These are phyloP conservation scores for Thymelicus lineola DNA, from an alignment of 2,888 invertebrate genomes.

Conservation along the genomic window DNA sequence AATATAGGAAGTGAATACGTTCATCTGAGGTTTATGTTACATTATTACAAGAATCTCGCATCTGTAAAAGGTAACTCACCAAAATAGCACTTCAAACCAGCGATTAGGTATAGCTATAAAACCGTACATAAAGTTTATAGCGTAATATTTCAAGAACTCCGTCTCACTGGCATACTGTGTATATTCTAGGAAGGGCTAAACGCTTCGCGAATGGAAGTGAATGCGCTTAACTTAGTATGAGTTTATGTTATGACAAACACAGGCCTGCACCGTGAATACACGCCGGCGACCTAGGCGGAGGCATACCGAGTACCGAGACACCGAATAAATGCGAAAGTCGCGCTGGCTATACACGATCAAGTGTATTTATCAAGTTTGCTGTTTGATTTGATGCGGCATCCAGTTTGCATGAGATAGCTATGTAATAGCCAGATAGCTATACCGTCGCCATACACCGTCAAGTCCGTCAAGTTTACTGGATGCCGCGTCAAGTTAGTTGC, in stretches of 20 bases:
- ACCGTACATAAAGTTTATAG: background rate
- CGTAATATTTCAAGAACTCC: slow-evolving; percentile 11
- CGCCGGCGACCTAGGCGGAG: slow-evolving; percentile 16
- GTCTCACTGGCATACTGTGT: slow-evolving; percentile 43
- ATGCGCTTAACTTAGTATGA: slow-evolving; percentile 45
- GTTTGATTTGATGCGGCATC: too few relatives aligned
- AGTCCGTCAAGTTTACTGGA: too few relatives aligned
- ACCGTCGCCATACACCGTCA: too few relatives aligned
- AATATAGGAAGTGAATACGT: background rate
- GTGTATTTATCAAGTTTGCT: too few relatives aligned
- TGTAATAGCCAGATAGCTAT: too few relatives aligned
- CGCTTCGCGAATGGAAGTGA: slow-evolving; percentile 45
- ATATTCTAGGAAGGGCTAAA: slow-evolving; percentile 45
- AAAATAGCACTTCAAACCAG: background rate
- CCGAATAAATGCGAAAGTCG: background rate
- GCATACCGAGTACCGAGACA: slow-evolving; percentile 33
- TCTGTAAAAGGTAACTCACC: background rate
- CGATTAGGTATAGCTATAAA: background rate
- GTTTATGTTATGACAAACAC: slow-evolving; percentile 46
- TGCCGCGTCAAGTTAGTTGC: too few relatives aligned
- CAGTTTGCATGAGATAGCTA: too few relatives aligned
- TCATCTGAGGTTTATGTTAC: background rate
- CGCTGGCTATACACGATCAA: too few relatives aligned
- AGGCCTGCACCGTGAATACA: slow-evolving; percentile 36
- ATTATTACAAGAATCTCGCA: background rate